A percentile compares a stretch with the other conserved stretches of the same genome.
These are phyloP conservation scores for Spodoptera litura DNA, from an alignment of 1,140 invertebrate genomes.

Conservation along the genomic window DNA sequence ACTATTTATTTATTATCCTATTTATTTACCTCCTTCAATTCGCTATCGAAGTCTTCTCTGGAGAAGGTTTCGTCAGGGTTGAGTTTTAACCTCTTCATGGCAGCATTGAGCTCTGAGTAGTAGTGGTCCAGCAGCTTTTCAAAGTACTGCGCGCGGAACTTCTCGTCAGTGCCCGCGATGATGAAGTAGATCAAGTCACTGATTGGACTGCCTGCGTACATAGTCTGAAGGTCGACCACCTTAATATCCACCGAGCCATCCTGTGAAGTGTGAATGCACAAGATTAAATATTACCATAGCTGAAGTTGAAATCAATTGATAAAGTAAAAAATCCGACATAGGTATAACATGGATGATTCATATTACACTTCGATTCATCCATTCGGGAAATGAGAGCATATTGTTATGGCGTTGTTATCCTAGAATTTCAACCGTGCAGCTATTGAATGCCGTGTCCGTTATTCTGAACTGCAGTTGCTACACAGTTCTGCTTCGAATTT, in stretches of 20 bases:
- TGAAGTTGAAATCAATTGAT: no score
- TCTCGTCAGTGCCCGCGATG: conserved; percentile 82
- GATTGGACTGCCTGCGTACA: conserved; percentile 81
- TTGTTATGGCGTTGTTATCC: not conserved
- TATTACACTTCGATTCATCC: no score
- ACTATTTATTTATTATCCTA: no score
- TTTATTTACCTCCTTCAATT: conserved; percentile 62
- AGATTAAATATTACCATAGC: not conserved
- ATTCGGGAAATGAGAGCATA: no score
- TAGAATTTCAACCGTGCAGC: no score
- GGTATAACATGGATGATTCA: no score
- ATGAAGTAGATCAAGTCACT: conserved; percentile 86
- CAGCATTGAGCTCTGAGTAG: conserved; percentile 70
- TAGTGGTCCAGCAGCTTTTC: conserved; percentile 81
- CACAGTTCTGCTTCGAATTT: conserved; percentile 33
- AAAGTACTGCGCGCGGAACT: conserved; percentile 77
- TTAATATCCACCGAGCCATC: conserved; percentile 68
- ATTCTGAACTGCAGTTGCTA: not conserved
- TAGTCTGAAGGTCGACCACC: conserved; percentile 86
- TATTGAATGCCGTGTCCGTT: not conserved
- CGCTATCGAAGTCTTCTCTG: conserved; percentile 61
- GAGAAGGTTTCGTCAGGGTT: conserved; percentile 58
- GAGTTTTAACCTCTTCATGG: conserved; percentile 58
- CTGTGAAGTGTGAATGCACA: conserved; percentile 63
- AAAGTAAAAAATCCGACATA: no score